Conservation (phyloP, 2,888 invertebrate species). For the Leucophenga montana region DNA sequence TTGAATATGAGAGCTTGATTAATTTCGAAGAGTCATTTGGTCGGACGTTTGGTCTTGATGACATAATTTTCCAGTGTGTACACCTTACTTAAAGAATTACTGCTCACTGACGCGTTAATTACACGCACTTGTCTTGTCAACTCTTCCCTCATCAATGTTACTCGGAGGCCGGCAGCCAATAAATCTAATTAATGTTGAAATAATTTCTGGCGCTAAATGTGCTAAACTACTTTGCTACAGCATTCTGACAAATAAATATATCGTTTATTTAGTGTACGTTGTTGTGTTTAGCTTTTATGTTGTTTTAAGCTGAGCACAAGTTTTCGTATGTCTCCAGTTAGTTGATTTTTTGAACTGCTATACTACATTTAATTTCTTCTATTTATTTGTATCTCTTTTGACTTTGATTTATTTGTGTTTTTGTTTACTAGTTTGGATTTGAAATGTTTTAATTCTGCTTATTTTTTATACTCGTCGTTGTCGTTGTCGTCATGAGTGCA, state of each 20-base stretch:
- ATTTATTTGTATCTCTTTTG: conserved; percentile 46
- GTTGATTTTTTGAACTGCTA: conserved; percentile 28
- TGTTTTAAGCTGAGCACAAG: not conserved
- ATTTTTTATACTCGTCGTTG: conserved; percentile 29
- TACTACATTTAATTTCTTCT: conserved; percentile 51
- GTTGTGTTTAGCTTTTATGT: not conserved
- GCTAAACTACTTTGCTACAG: conserved; percentile 38
- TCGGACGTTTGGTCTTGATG: conserved; percentile 38
- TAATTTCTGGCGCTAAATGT: conserved; percentile 47
- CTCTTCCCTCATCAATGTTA: conserved; percentile 17
- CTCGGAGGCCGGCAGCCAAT: conserved; percentile 50
- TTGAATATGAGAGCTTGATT: not conserved
- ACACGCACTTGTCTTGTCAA: too few species aligned
- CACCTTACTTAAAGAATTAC: too few species aligned
- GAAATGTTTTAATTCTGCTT: conserved; percentile 35
- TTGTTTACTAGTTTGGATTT: conserved; percentile 11
- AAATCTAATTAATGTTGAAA: conserved; percentile 58
- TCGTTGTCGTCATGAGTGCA: conserved; percentile 35
- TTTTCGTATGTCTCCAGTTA: conserved; percentile 31
- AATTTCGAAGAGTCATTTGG: not conserved
- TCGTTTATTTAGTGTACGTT: not conserved
- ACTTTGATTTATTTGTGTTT: conserved; percentile 57
- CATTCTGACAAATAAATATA: conserved; percentile 16
- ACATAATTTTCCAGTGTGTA: conserved; percentile 46
- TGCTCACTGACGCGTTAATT: too few species aligned